Base-by-base conservation (phyloP, 2,797 vertebrate genomes). In the Chaetodon trifasciatus region DNA sequence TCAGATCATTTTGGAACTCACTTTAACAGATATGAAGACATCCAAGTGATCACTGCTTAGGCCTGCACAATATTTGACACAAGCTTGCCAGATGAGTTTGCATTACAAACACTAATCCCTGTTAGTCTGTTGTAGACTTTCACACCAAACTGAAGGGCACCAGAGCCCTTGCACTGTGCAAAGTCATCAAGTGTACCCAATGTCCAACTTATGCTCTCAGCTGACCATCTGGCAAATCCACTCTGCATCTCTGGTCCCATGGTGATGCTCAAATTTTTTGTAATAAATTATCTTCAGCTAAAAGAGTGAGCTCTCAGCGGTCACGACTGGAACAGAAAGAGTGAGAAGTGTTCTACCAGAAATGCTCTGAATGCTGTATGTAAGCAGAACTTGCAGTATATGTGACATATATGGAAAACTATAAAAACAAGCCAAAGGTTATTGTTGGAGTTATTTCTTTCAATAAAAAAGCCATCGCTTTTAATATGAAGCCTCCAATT, bases 101-200 rank as follows among this genome's bases (percentile, higher is more conserved):
- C 5, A 39, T 68, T 17, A 11, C 21, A 65, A n/a, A 63, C 17
- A 17, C 23, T 28, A 39, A 55, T 47, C 40, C 6, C n/a, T 50
- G 5, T n/a, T 13, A 42, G 16, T 19, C 28, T 23, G 44, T 21
- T 79, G 35, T 49, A 42, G 17, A 62, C 16, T 16, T 16, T 37
- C 21, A 12, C 7, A 32, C 10, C 6, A 32, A 52, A 70, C 35
- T 79, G 53, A 85, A 76, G 66, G 67, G 40, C 66, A 49, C 21
- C 3, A n/a, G 32, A 78, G 50, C 32, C 28, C 19, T 10, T 42
- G 24, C 52, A 23, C 50, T 53, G 13, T 82, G 70, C 67, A 75
- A 64, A 75, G 57, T 75, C 81, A 82, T 78, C 82, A 83, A 70
- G 17, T 78, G 61, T 55, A 65, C 32, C 58, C 75, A 58, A 76